Conservation (phyloP, 1,140 invertebrate species). For the Cydia strobilella region DNA sequence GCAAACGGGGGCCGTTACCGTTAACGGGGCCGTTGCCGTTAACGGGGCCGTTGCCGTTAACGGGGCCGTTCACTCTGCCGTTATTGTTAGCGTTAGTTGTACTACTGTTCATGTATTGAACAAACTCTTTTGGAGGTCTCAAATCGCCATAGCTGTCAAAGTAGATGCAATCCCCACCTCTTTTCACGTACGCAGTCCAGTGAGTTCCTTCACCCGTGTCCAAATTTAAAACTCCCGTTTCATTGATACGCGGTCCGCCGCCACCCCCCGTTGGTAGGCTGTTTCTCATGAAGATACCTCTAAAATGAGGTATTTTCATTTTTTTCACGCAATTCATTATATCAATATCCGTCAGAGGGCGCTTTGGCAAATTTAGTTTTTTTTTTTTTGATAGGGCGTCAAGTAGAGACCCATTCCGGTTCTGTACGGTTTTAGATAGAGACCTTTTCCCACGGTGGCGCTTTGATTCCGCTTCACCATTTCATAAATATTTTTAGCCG, state of each 20-base stretch:
- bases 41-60: neutral
- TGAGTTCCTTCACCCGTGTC: neutral
- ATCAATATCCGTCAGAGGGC: neutral
- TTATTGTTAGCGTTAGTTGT: too few species aligned
- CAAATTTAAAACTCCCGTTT: neutral
- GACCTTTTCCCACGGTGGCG: neutral
- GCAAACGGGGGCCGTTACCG: too few species aligned
- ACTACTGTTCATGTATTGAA: neutral
- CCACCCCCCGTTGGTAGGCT: neutral
- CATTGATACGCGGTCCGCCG: neutral
- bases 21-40: neutral
- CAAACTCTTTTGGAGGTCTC: neutral
- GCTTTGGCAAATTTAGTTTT: constrained; percentile 4
- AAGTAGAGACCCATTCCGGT: neutral
- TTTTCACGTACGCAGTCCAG: neutral
- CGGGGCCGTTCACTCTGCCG: too few species aligned
- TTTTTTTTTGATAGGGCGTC: neutral
- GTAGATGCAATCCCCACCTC: neutral
- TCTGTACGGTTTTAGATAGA: neutral
- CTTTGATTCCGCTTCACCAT: neutral
- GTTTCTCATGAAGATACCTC: neutral
- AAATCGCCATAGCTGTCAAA: neutral
- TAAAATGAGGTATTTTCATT: neutral
- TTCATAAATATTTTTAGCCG: neutral
- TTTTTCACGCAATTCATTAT: neutral